phyloP scores from a whole-genome alignment of 2,888 invertebrate species.

The Drosophila macrothrix region DNA sequence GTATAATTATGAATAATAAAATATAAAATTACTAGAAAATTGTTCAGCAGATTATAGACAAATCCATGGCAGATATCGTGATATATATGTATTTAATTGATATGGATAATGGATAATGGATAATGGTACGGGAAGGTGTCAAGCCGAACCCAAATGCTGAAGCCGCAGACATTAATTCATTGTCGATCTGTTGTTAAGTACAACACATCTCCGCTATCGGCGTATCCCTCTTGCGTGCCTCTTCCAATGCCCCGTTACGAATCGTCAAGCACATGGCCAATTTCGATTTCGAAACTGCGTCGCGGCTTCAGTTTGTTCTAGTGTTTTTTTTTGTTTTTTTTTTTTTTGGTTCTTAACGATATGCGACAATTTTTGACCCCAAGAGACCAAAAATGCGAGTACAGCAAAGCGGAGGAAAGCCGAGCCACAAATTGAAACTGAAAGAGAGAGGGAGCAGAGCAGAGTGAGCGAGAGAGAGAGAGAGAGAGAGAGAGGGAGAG shows the following conservation, averaged over 20 bases:
- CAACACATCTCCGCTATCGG: constrained; percentile 9
- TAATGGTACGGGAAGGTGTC: constrained; percentile 20
- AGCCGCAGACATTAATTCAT: neutral
- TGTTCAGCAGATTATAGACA: neutral
- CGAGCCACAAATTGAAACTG: constrained; percentile 22
- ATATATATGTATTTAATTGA: neutral
- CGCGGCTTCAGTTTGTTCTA: constrained; percentile 18
- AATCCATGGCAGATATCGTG: neutral
- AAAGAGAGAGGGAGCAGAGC: constrained; percentile 4
- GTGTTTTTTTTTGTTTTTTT: constrained; percentile 5
- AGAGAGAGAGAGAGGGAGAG: neutral
- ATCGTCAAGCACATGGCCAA: constrained; percentile 63
- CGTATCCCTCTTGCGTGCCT: constrained; percentile 17
- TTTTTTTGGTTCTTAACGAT: constrained; percentile 68
- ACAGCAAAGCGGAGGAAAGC: constrained; percentile 40
- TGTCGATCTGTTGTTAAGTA: neutral
- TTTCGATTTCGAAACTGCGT: constrained; percentile 45
- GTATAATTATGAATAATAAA: neutral
- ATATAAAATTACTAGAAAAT: neutral
- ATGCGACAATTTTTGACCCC: constrained; percentile 73
- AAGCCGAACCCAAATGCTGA: constrained; percentile 6
- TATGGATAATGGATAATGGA: neutral
- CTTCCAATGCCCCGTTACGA: constrained; percentile 35
- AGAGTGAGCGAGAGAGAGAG: neutral
- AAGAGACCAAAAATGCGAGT: constrained; percentile 65